Evolutionary conservation across 2,888 invertebrate genomes (phyloP).

Genomic region (Argynnis bischoffii): DNA sequence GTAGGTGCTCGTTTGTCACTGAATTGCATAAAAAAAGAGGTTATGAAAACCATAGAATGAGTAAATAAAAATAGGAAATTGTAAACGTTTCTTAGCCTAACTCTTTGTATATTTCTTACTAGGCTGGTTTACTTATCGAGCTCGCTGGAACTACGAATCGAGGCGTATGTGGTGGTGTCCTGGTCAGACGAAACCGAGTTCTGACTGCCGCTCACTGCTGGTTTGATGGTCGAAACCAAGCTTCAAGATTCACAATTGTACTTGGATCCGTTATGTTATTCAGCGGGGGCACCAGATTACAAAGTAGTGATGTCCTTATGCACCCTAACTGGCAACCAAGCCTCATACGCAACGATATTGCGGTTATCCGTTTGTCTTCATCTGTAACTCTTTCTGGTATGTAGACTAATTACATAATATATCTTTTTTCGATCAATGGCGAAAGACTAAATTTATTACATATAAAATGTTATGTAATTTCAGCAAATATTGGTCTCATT

Average conservation of each 20-base stretch:
- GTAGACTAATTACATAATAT: neutral
- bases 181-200: slow-evolving; percentile 14
- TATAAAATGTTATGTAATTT: slow-evolving; percentile 3
- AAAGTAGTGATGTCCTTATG: slow-evolving; percentile 13
- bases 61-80: neutral
- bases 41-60: neutral
- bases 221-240: slow-evolving; percentile 13
- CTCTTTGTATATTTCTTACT: neutral
- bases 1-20: too few species aligned
- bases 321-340: slow-evolving; percentile 25
- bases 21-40: too few species aligned
- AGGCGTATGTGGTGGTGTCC: slow-evolving; percentile 22
- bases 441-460: neutral
- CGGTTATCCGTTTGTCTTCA: slow-evolving; percentile 15
- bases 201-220: slow-evolving; percentile 34
- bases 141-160: slow-evolving; percentile 19
- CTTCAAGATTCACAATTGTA: slow-evolving; percentile 19
- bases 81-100: too few species aligned
- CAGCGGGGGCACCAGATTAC: slow-evolving; percentile 27
- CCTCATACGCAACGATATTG: slow-evolving; percentile 23
- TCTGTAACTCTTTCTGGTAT: slow-evolving; percentile 19
- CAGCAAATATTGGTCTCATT: slow-evolving; percentile 36
- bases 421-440: neutral
- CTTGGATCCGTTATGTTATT: slow-evolving; percentile 30
- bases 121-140: slow-evolving; percentile 30